Conservation (phyloP, 1,140 invertebrate species). For the Saccostrea glomerata region DNA sequence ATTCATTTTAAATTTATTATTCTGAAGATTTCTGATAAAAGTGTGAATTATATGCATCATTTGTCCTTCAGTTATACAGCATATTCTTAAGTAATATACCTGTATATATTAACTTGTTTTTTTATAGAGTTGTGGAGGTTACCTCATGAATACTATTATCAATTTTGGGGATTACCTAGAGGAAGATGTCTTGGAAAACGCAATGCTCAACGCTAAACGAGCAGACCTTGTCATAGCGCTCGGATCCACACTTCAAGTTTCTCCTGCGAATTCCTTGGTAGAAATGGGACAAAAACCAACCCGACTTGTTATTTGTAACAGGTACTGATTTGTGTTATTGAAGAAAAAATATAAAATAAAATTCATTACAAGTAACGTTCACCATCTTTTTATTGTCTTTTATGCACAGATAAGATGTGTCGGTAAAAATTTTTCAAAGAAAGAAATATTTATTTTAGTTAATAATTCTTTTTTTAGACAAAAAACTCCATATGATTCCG, state of each 20-base stretch:
- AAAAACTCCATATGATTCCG: slow-evolving; percentile 58
- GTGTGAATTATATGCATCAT: too few relatives aligned
- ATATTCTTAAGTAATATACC: neutral
- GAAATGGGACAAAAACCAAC: slow-evolving; percentile 63
- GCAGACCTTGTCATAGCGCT: slow-evolving; percentile 95
- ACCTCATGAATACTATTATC: slow-evolving; percentile 70
- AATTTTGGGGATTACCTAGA: slow-evolving; percentile 68
- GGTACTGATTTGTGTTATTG: slow-evolving; percentile 48
- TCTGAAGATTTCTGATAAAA: too few relatives aligned
- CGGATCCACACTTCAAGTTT: slow-evolving; percentile 86
- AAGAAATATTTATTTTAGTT: too few relatives aligned
- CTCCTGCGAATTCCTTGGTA: slow-evolving; percentile 65
- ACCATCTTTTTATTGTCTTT: too few relatives aligned
- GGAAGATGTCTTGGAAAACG: slow-evolving; percentile 47
- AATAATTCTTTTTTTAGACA: slow-evolving; percentile 54
- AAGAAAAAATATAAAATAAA: too few relatives aligned
- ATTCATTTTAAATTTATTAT: too few relatives aligned
- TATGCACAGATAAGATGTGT: too few relatives aligned
- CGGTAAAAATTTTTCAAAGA: too few relatives aligned
- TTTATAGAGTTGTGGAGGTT: slow-evolving; percentile 66
- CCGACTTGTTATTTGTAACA: slow-evolving; percentile 68
- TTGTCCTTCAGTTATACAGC: neutral
- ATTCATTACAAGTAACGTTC: too few relatives aligned
- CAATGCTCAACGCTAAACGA: slow-evolving; percentile 79
- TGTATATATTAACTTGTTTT: neutral